A percentile compares a stretch with the other conserved stretches of the same genome.
Evolutionary conservation across 2,113 vertebrate species (phyloP).

Genomic region (Oncorhynchus tshawytscha): DNA sequence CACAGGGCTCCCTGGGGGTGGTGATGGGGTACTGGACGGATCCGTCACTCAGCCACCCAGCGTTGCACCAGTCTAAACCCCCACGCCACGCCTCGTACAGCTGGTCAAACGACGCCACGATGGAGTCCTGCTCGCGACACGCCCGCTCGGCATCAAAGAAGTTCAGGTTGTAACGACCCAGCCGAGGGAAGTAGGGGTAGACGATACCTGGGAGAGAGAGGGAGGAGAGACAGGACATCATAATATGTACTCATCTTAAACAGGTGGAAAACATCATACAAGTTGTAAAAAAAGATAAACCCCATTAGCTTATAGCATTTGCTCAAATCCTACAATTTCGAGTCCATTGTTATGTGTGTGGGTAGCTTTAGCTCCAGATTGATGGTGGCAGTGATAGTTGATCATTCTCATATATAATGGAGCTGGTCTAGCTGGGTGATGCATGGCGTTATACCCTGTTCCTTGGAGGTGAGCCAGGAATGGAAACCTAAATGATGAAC

Average conservation of each 20-base stretch:
- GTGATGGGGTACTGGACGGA: constrained; percentile 94
- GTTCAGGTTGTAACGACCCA: constrained; percentile 93
- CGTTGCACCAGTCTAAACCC: constrained; percentile 96
- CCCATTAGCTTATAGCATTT: neutral
- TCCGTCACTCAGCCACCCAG: constrained; percentile 93
- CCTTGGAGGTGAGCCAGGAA: neutral
- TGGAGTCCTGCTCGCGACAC: constrained; percentile 85
- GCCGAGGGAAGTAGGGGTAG: constrained; percentile 86
- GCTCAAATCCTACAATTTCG: neutral
- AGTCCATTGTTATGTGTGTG: neutral
- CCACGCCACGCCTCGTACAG: constrained; percentile 87
- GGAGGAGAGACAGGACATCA: neutral
- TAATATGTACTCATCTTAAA: neutral
- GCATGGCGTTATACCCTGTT: neutral
- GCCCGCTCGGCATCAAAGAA: constrained; percentile 85
- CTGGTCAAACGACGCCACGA: constrained; percentile 91
- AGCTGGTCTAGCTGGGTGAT: constrained; percentile 18
- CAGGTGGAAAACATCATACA: neutral
- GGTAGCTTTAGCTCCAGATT: neutral
- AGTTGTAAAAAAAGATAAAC: neutral
- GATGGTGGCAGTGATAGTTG: neutral
- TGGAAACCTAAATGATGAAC: constrained; percentile 1
- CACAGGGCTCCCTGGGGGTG: constrained; percentile 88
- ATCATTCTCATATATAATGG: constrained; percentile 23
- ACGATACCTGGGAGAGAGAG: constrained; percentile 77